Percentiles rank a stretch among this genome's conserved stretches.
Conservation (phyloP, 92 coral and sea anemone genomes). For the Micromussa lordhowensis region DNA sequence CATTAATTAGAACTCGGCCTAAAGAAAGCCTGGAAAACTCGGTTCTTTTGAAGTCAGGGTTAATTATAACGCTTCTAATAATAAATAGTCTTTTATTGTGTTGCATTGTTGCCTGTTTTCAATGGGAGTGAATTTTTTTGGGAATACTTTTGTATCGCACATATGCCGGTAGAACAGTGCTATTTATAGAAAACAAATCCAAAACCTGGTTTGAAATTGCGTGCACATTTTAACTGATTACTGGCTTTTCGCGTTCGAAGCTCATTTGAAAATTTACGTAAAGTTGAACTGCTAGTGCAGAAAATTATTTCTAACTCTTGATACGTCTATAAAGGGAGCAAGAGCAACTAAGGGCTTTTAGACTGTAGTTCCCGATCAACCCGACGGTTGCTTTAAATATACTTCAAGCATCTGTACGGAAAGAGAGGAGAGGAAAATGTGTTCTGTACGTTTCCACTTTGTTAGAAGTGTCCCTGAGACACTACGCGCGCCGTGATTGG, state of each 20-base stretch:
- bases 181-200: background rate
- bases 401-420: background rate
- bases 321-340: background rate
- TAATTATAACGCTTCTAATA: constrained; percentile 19
- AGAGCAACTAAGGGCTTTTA: background rate
- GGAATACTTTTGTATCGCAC: background rate
- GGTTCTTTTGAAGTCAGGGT: constrained; percentile 26
- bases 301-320: background rate
- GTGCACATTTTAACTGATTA: too few species aligned
- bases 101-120: constrained; percentile 11
- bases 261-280: background rate
- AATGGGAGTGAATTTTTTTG: background rate
- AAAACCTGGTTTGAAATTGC: background rate
- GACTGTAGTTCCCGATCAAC: background rate
- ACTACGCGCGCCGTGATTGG: too few species aligned
- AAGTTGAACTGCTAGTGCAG: background rate
- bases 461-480: background rate
- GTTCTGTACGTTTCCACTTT: background rate
- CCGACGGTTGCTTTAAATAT: background rate
- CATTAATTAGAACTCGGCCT: background rate
- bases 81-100: constrained; percentile 3
- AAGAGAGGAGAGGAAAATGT: background rate
- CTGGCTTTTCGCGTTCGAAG: background rate
- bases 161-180: background rate
- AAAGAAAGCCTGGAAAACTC: constrained; percentile 1